Evolutionary conservation across 2,888 invertebrate species (phyloP).

Genomic region (Colostygia pectinataria): DNA sequence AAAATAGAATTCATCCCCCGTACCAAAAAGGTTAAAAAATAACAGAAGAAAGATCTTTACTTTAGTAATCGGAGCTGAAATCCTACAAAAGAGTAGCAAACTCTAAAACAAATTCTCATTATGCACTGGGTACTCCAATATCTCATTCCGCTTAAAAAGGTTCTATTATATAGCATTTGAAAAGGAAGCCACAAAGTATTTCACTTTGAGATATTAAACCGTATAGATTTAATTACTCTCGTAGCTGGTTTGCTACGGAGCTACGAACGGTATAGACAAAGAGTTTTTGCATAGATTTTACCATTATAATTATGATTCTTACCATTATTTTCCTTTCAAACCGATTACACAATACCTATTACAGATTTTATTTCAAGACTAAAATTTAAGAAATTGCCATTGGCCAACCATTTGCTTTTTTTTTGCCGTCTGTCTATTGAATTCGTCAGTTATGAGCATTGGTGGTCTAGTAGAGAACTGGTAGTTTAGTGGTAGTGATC

Average conservation of each 20-base stretch:
- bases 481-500: too few species aligned
- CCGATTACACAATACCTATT: too few species aligned
- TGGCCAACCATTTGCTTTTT: too few species aligned
- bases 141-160: constrained; percentile 15
- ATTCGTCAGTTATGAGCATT: too few species aligned
- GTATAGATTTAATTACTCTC: constrained; percentile 34
- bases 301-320: too few species aligned
- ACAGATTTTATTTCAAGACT: too few species aligned
- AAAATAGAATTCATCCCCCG: too few species aligned
- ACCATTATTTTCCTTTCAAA: too few species aligned
- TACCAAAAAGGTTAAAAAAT: too few species aligned
- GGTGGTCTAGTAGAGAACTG: too few species aligned
- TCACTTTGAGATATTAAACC: constrained; percentile 31
- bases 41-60: background rate
- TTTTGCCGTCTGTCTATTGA: too few species aligned
- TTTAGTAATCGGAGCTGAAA: background rate
- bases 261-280: constrained; percentile 14
- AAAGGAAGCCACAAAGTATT: constrained; percentile 34
- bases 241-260: constrained; percentile 13
- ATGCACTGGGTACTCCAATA: constrained; percentile 13
- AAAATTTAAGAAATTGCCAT: too few species aligned
- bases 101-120: constrained; percentile 6
- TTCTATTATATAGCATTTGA: constrained; percentile 23
- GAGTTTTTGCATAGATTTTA: background rate
- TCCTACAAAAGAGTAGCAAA: constrained; percentile 1